phyloP scores from a whole-genome alignment of 2,113 vertebrate genomes.

The Halcyon senegalensis region DNA sequence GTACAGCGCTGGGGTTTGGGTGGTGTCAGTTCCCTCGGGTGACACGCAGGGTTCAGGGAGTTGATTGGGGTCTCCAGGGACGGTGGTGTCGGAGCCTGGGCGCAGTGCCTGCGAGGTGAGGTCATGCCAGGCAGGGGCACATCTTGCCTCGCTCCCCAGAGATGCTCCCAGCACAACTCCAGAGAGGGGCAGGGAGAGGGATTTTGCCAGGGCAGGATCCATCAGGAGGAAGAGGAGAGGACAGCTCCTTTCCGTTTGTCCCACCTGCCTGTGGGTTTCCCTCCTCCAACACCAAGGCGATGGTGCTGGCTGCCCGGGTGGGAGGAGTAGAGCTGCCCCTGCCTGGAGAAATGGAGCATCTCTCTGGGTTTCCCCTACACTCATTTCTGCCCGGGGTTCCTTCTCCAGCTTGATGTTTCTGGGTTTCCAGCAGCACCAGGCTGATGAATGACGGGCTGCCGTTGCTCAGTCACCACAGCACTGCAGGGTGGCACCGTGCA shows the following conservation, averaged over 20 bases:
- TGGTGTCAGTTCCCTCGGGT: background rate
- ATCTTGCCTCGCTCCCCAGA: background rate
- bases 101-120: accelerated
- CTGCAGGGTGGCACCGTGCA: background rate
- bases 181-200: background rate
- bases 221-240: background rate
- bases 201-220: background rate
- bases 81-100: background rate
- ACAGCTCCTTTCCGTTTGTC: background rate
- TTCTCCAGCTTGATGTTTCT: background rate
- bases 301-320: background rate
- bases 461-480: background rate
- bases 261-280: background rate
- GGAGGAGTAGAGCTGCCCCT: background rate
- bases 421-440: background rate
- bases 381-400: background rate
- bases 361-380: background rate
- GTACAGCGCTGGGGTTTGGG: accelerated
- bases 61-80: background rate
- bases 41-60: background rate
- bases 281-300: accelerated
- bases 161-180: background rate
- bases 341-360: background rate
- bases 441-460: accelerated
- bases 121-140: background rate